These are phyloP conservation scores for Archocentrus centrarchus DNA, from an alignment of 2,113 vertebrate species.

Conservation along the genomic window DNA sequence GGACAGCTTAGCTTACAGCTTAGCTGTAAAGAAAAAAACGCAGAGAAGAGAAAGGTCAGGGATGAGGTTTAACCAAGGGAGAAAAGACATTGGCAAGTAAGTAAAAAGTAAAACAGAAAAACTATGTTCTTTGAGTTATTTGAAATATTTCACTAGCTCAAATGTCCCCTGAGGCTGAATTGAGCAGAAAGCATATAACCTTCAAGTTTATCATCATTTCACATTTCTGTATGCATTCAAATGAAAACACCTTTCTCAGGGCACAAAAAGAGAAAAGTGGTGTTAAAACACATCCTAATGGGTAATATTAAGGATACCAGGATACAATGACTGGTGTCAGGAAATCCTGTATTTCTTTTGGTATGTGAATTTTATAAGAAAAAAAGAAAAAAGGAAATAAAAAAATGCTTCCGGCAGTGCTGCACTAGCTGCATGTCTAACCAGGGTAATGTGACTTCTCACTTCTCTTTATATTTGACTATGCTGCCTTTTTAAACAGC, in stretches of 20 bases:
- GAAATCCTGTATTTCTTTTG: background rate
- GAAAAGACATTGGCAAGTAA: conserved; percentile 19
- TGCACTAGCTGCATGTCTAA: background rate
- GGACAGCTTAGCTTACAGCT: background rate
- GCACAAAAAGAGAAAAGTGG: background rate
- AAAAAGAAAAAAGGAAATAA: background rate
- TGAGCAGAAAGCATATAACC: conserved; percentile 36
- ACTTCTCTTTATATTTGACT: conserved; percentile 8
- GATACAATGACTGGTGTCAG: background rate
- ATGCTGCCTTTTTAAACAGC: conserved; percentile 3
- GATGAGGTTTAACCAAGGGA: conserved; percentile 43
- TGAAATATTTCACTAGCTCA: conserved; percentile 41
- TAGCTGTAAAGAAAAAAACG: conserved; percentile 2
- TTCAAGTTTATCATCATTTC: conserved; percentile 33
- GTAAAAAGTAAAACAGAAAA: conserved; percentile 40
- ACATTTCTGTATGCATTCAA: conserved; percentile 27
- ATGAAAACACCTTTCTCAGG: background rate
- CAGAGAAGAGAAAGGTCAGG: conserved; percentile 40
- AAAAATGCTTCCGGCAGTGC: background rate
- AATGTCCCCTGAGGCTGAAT: conserved; percentile 31
- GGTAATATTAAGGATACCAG: conserved; percentile 1
- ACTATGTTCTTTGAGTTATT: conserved; percentile 27
- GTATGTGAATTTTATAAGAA: background rate
- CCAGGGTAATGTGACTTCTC: conserved; percentile 1
- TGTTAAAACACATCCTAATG: background rate